A percentile compares a stretch with the other conserved stretches of the same genome.
These are phyloP conservation scores for Ernsta delagoae DNA, from an alignment of 2,888 invertebrate genomes.

Conservation along the genomic window DNA sequence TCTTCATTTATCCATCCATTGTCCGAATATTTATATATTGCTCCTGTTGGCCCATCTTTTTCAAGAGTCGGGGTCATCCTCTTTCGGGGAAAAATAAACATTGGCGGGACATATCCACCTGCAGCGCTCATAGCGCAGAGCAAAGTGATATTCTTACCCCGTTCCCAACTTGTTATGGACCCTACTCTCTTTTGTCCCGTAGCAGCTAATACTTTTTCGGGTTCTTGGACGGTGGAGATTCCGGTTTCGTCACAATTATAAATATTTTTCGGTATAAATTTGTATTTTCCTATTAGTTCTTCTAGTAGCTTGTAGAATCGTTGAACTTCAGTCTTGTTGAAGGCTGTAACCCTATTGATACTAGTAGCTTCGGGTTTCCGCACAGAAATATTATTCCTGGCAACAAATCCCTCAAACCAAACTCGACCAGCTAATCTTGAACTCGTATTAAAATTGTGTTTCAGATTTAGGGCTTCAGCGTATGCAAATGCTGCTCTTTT, in stretches of 20 bases:
- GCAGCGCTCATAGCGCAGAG: conserved; percentile 36
- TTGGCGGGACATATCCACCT: conserved; percentile 59
- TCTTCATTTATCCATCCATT: conserved; percentile 50
- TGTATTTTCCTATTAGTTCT: conserved; percentile 46
- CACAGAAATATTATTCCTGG: conserved; percentile 42
- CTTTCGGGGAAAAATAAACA: conserved; percentile 71
- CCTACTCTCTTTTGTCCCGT: conserved; percentile 48
- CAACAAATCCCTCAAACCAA: conserved; percentile 44
- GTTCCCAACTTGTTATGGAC: conserved; percentile 52
- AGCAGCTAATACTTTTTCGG: conserved; percentile 58
- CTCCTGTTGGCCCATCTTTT: conserved; percentile 60
- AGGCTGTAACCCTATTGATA: conserved; percentile 48
- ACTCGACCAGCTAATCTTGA: conserved; percentile 43
- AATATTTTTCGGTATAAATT: conserved; percentile 46
- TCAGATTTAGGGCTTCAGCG: conserved; percentile 4
- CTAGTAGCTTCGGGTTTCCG: conserved; percentile 49
- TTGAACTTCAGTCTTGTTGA: conserved; percentile 49
- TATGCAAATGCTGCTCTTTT: too few species aligned
- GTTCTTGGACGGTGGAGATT: conserved; percentile 60
- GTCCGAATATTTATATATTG: conserved; percentile 52
- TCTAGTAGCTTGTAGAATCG: conserved; percentile 46
- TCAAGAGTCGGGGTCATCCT: conserved; percentile 59
- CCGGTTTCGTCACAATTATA: conserved; percentile 69
- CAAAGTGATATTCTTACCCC: too few species aligned
- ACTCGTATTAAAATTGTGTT: conserved; percentile 41